These are phyloP conservation scores for Coenonympha arcania DNA, from an alignment of 2,888 invertebrate species.

Conservation along the genomic window DNA sequence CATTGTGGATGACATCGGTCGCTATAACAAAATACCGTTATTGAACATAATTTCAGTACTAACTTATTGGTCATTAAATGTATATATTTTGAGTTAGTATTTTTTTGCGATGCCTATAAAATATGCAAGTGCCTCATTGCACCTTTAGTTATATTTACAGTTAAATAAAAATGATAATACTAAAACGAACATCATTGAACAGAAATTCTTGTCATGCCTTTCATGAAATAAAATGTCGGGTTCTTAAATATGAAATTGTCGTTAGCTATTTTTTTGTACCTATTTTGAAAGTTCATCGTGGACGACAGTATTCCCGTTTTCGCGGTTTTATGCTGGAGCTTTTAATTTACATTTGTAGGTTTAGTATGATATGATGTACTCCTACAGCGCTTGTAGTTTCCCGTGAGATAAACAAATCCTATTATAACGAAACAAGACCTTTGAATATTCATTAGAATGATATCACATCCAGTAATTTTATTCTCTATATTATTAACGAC, in stretches of 20 bases:
- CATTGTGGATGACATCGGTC: background rate
- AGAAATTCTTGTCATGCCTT: background rate
- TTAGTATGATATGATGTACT: no score
- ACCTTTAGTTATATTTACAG: no score
- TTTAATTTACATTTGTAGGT: no score
- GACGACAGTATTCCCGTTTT: no score
- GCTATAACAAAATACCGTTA: background rate
- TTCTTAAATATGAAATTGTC: no score
- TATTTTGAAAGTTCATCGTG: no score
- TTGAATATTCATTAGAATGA: background rate
- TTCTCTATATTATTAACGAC: conserved; percentile 8
- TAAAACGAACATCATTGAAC: background rate
- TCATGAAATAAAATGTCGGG: no score
- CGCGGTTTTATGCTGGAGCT: no score
- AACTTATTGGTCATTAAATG: background rate
- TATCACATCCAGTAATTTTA: conserved; percentile 1
- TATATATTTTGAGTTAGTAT: background rate
- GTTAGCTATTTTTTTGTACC: no score
- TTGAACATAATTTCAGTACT: no score
- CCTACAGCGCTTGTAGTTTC: background rate
- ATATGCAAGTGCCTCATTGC: background rate
- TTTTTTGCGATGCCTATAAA: background rate
- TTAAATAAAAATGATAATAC: no score
- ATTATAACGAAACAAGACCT: background rate
- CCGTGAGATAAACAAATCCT: background rate